Base-by-base conservation (phyloP, 2,888 invertebrate species). In the Ectobius pallidus region DNA sequence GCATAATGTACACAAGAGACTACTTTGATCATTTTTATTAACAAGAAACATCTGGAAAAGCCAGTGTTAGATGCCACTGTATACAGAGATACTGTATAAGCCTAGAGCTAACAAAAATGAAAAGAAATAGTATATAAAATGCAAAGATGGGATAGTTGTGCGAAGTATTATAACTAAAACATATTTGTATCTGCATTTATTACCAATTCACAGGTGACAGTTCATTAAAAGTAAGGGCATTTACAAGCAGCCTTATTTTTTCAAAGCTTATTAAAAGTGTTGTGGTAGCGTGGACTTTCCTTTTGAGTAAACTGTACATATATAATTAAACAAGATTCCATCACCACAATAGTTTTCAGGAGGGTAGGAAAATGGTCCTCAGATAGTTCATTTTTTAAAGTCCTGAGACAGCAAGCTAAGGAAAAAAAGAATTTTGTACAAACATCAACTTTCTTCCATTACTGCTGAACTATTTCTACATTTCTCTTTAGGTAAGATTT, bases 121-220 rank as follows among this genome's bases (percentile, higher is more conserved):
- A n/a, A n/a, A n/a, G n/a, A n/a, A n/a, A n/a, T n/a, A n/a, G n/a
- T n/a, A n/a, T n/a, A n/a, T n/a, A n/a, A n/a, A n/a, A n/a, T n/a
- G n/a, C n/a, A n/a, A n/a, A n/a, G 3, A 22, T 20, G 25, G 9
- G 52, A 25, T 14, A 52, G 25, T 52, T 52, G 25, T 52, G 52
- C 25, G 25, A 52, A 52, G 22, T 52, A 52, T 52, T 25, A 52
- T 25, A 52, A 52, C 25, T 1, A 52, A 52, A 25, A 65, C 46
- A 39, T 27, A 39, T 39, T 65, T 55, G 63, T 71, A 52, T 71
- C 65, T 72, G 72, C 68, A 65, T 72, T 72, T 72, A 72, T 72
- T 72, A 72, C 72, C 65, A 67, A 71, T 67, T 71, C 71, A 67
- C 67, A 70, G 22, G 65, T 65, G 65, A 65, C 49, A 65, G 27